Conservation (phyloP, 2,113 vertebrate species). For the Ciconia maguari region DNA sequence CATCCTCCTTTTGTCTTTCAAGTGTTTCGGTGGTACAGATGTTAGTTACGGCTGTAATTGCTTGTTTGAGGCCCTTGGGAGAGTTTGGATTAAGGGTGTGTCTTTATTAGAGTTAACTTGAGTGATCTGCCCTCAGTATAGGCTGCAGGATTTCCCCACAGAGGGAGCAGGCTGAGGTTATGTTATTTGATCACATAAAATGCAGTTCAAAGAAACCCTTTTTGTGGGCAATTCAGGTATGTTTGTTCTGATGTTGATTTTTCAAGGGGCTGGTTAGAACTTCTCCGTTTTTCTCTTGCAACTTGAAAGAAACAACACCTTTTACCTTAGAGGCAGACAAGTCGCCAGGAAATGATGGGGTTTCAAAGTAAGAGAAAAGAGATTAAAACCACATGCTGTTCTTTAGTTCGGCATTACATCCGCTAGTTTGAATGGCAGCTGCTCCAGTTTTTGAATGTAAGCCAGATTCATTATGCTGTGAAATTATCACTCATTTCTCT, state of each 20-base stretch:
- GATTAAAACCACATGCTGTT: conserved; percentile 58
- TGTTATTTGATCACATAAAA: conserved; percentile 12
- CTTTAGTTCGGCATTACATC: neutral
- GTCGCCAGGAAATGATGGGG: conserved; percentile 46
- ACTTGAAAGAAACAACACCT: conserved; percentile 41
- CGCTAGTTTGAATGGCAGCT: conserved; percentile 46
- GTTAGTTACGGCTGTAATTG: neutral
- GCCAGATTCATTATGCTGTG: conserved; percentile 51
- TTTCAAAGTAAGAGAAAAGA: conserved; percentile 62
- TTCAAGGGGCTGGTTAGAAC: conserved; percentile 7
- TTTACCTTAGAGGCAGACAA: conserved; percentile 21
- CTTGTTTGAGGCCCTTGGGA: conserved; percentile 22
- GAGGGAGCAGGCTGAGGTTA: conserved; percentile 6
- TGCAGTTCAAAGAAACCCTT: neutral
- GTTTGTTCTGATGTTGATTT: conserved; percentile 40
- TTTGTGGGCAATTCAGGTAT: conserved; percentile 14
- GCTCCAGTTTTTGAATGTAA: conserved; percentile 10
- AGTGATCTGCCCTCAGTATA: neutral
- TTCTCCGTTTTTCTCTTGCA: neutral
- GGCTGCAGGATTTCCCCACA: neutral
- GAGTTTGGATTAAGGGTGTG: conserved; percentile 18
- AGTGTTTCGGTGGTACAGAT: neutral
- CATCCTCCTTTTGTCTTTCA: conserved; percentile 16
- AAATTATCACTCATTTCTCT: conserved; percentile 61
- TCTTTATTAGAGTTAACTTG: neutral